Conservation (phyloP, 2,888 invertebrate species). For the Strigamia transsilvanica region DNA sequence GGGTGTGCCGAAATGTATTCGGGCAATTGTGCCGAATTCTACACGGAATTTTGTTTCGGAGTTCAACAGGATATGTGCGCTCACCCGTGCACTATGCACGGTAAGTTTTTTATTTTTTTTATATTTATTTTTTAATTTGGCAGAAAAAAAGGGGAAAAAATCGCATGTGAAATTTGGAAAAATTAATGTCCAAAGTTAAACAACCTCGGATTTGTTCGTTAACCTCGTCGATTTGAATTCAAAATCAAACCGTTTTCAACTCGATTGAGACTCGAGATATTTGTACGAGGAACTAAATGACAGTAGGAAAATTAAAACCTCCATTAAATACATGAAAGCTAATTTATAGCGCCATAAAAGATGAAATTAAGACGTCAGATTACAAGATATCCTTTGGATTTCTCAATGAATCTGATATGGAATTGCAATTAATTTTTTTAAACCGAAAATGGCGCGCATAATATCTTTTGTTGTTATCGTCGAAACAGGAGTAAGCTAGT, state of each 20-base stretch:
- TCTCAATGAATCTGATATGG: not conserved
- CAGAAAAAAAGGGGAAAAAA: not conserved
- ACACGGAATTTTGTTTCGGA: conserved; percentile 56
- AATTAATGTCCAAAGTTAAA: not conserved
- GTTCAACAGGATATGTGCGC: conserved; percentile 53
- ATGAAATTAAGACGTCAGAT: not conserved
- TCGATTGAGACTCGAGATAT: not conserved
- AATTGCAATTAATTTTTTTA: not conserved
- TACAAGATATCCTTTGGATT: not conserved
- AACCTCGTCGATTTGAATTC: not conserved
- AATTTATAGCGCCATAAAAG: not conserved
- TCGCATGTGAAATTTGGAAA: not conserved
- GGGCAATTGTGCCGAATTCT: conserved; percentile 53
- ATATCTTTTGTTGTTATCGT: no score
- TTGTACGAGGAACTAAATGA: not conserved
- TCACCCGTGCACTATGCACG: conserved; percentile 56
- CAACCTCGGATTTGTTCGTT: not conserved
- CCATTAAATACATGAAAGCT: not conserved
- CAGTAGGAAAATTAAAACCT: not conserved
- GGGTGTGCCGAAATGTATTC: conserved; percentile 53
- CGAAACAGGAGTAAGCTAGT: no score
- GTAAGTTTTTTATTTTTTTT: conserved; percentile 50
- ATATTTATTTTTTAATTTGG: not conserved
- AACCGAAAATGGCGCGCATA: no score
- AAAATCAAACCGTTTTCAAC: no score